Evolutionary conservation across 2,888 invertebrate species (phyloP).

Genomic region (Heliconius ismenius): DNA sequence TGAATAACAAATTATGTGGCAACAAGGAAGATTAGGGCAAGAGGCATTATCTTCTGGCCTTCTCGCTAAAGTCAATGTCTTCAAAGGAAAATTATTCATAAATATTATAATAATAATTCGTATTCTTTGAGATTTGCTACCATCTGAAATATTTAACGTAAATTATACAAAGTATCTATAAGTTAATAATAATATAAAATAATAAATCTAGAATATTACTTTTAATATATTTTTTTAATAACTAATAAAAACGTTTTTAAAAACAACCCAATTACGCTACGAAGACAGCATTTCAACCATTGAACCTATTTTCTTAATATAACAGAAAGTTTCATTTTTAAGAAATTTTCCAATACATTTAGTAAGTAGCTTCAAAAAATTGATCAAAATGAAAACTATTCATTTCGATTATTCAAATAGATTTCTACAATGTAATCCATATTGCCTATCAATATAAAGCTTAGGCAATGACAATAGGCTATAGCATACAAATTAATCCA

Average conservation of each 20-base stretch:
- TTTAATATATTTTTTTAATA: too few species aligned
- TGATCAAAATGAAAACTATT: too few species aligned
- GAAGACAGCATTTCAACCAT: too few species aligned
- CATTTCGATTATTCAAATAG: not conserved
- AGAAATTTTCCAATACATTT: too few species aligned
- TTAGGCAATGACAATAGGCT: slow-evolving; percentile 32
- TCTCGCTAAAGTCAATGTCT: not conserved
- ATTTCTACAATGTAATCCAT: not conserved
- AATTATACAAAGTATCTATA: too few species aligned
- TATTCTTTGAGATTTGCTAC: not conserved
- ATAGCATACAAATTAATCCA: slow-evolving; percentile 46
- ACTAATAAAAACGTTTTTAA: too few species aligned
- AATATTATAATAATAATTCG: not conserved
- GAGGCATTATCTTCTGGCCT: not conserved
- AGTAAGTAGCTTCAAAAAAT: too few species aligned
- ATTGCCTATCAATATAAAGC: slow-evolving; percentile 11
- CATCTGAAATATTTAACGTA: not conserved
- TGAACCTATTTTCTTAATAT: too few species aligned
- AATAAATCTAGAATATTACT: too few species aligned
- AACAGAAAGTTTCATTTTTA: too few species aligned
- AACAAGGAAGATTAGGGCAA: slow-evolving; percentile 6
- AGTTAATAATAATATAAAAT: too few species aligned
- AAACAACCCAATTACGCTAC: too few species aligned
- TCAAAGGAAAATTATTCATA: not conserved
- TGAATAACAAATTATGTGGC: slow-evolving; percentile 9